Base-by-base conservation (phyloP, 2,113 vertebrate species). In the Dipodomys stephensi region DNA sequence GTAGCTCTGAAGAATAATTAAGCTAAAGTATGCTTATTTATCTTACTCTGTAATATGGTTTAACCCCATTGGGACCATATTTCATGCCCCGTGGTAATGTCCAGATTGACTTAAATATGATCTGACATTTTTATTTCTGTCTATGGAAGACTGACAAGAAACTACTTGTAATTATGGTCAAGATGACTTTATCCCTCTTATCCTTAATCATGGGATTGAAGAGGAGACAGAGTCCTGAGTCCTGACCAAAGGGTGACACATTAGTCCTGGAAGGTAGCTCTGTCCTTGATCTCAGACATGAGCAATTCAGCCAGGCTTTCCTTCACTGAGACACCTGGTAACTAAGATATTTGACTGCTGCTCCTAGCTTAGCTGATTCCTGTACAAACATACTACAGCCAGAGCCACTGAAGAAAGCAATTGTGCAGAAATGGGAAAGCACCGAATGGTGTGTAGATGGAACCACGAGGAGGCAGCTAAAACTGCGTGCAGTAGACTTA, bases 21-120 rank as follows among this genome's bases (percentile, higher is more conserved):
- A 23, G 8, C 49, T 49, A 49, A 49, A 44, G 27, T 25, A 20
- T 10, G 9, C n/a, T 30, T 84, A 18, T 84, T 87, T 71, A 69
- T 44, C 32, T 92, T 65, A 68, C 16, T 80, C 8, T 76, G 28
- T 23, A 85, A 71, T 32, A 68, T 23, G 19, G 32, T 64, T 57
- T 80, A 83, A 76, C 78, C 27, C 16, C 5, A 39, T 32, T 72
- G 39, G 44, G 72, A 78, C 64, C 25, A 2, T 2, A 2, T 30
- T 87, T 83, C 71, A 60, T 87, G 22, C 74, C 81, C n/a, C 53
- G 69, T 12, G 5, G 13, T 7, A 77, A 80, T 2, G 4, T 44
- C 80, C 67, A 86, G 68, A 88, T 87, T 74, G 67, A 83, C 69
- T 39, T 65, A 73, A 87, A 76, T 32, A 19, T 27, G 53, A 39